Conservation (phyloP, 2,888 invertebrate species). For the Eilema sororculum region DNA sequence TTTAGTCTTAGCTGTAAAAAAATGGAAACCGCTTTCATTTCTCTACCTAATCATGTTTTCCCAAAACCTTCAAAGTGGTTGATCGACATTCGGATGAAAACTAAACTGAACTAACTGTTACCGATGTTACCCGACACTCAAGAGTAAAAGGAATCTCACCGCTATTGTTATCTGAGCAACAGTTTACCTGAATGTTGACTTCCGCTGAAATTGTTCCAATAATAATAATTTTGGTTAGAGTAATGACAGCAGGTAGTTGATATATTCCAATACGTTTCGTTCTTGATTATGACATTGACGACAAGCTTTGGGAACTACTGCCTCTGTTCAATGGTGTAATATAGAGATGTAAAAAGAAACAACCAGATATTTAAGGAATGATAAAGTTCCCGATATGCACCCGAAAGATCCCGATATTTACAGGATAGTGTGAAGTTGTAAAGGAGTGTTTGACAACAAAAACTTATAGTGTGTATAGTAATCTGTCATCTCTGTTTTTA, state of each 20-base stretch:
- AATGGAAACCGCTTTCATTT: not conserved
- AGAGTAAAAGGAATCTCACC: not conserved
- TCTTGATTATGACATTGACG: not conserved
- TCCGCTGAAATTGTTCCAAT: conserved; percentile 10
- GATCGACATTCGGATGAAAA: not conserved
- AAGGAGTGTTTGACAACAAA: not conserved
- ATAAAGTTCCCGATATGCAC: too few relatives aligned
- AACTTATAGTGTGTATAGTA: not conserved
- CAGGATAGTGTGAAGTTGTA: conserved; percentile 4
- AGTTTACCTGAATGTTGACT: conserved; percentile 13
- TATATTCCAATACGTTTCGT: not conserved
- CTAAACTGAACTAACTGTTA: not conserved
- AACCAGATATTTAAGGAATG: not conserved
- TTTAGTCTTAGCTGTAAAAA: too few relatives aligned
- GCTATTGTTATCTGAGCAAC: conserved; percentile 7
- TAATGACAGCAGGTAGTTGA: not conserved
- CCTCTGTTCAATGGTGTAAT: not conserved
- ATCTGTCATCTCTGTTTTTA: not conserved
- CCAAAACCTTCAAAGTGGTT: not conserved
- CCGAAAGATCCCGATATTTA: not conserved
- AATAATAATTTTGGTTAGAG: conserved; percentile 9
- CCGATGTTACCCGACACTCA: too few relatives aligned
- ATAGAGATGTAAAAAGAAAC: not conserved
- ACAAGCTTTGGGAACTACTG: not conserved
- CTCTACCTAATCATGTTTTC: not conserved